phyloP scores from a whole-genome alignment of 1,140 invertebrate species.

The Centruroides vittatus region DNA sequence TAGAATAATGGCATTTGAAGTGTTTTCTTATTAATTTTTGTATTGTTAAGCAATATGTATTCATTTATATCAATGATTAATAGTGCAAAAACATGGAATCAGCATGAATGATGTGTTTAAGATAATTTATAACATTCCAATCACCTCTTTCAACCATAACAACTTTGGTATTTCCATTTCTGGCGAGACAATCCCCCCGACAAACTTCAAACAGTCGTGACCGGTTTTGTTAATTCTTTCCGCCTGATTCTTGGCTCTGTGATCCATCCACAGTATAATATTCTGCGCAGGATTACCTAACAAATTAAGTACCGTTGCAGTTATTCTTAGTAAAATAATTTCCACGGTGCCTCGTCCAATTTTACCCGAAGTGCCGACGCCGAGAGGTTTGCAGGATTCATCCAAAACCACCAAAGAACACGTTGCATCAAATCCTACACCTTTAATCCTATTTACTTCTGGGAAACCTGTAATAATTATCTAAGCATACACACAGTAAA shows the following conservation, averaged over 20 bases:
- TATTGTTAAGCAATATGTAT: too few species aligned
- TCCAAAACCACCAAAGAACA: slow-evolving; percentile 80
- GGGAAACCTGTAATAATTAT: background rate
- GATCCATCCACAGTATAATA: slow-evolving; percentile 95
- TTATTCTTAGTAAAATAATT: background rate
- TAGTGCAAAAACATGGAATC: too few species aligned
- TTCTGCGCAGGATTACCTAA: slow-evolving; percentile 43
- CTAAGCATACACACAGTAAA: background rate
- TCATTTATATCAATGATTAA: too few species aligned
- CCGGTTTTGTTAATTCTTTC: slow-evolving; percentile 59
- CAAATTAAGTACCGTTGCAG: slow-evolving; percentile 1
- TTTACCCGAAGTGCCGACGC: slow-evolving; percentile 50
- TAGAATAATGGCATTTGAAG: too few species aligned
- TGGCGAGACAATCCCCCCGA: slow-evolving; percentile 78
- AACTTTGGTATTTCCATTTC: slow-evolving; percentile 95
- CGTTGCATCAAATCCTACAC: slow-evolving; percentile 88
- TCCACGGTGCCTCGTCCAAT: background rate
- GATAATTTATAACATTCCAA: background rate
- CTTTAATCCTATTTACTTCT: slow-evolving; percentile 7
- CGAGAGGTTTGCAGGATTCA: slow-evolving; percentile 4
- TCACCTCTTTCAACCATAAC: slow-evolving; percentile 68
- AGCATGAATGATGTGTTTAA: too few species aligned
- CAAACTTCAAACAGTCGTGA: slow-evolving; percentile 62
- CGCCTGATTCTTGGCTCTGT: slow-evolving; percentile 69
- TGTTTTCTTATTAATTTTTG: too few species aligned